Evolutionary conservation across 30 jellyfish, hydroid and myxozoan genomes (phyloP).

Genomic region (Hydractinia echinata): DNA sequence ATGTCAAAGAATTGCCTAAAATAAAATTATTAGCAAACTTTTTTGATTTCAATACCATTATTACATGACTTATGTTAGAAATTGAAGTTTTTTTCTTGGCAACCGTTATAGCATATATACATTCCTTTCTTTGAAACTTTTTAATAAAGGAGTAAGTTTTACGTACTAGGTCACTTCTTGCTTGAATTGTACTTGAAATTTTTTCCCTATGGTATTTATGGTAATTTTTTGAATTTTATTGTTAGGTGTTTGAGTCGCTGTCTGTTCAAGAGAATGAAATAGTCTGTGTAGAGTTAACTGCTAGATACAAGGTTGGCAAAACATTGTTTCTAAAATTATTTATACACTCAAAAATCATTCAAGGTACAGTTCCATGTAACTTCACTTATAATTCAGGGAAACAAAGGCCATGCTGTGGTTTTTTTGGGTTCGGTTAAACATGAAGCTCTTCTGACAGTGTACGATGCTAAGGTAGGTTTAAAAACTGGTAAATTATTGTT

Average conservation of each 20-base stretch:
- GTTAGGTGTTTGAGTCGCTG: conserved; percentile 67
- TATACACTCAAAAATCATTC: not conserved
- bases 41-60: no score
- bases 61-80: no score
- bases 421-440: conserved; percentile 78
- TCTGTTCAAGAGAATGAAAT: conserved; percentile 69
- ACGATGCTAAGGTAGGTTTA: conserved; percentile 67
- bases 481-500: not conserved
- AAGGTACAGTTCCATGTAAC: not conserved
- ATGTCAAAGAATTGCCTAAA: no score
- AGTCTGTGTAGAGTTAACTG: conserved; percentile 77
- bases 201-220: not conserved
- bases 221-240: not conserved
- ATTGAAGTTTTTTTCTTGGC: no score
- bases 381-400: conserved; percentile 14
- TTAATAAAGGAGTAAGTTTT: no score
- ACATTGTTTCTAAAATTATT: not conserved
- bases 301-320: conserved; percentile 51
- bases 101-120: no score
- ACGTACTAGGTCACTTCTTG: no score
- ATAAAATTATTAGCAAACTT: no score
- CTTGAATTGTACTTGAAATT: no score
- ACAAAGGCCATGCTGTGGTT: conserved; percentile 47
- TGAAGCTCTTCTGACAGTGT: conserved; percentile 56
- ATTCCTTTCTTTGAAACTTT: no score